Evolutionary conservation across 2,888 invertebrate genomes (phyloP), one percentile per base, ranked within the genome.

Genomic region (Cephus runcator): DNA sequence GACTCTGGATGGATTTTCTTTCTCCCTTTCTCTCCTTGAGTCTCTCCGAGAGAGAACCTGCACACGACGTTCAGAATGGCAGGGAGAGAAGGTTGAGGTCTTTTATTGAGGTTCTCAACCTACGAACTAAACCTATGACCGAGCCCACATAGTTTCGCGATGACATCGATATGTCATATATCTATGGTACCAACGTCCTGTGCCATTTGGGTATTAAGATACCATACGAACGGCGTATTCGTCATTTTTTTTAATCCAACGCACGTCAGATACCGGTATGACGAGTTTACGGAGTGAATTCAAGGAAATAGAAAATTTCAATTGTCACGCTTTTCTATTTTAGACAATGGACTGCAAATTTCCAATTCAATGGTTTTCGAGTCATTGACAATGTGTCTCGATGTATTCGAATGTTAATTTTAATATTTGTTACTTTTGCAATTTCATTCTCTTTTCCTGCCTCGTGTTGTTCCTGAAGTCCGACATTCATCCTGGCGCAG

Each of bases 71-170:
- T 56, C 6, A 9, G 56, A 56, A 56, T 56, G 23, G 56, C 15
- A 56, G 56, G 56, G 56, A 56, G 23, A 56, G 40, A 40, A 23
- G 56, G 56, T 56, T 56, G 56, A 56, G 23, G 56, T 56, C 56
- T 56, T 56, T 56, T 56, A 23, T 56, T 9, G 56, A 56, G 56
- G 56, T 56, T 56, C 56, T 56, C 56, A 56, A 56, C 56, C 56
- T 56, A 23, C 23, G 56, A 56, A 56, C 23, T 2, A 23, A 56
- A 56, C 23, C 23, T 56, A 23, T 56, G 56, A 79, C 75, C 81
- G 79, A 79, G 79, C 80, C 81, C 79, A 80, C 81, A 81, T 81
- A 80, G 81, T 81, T 81, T 80, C 80, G 80, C 81, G 81, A 81
- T 81, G 81, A 80, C 81, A 80, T 81, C 81, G 80, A 80, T 79